Evolutionary conservation across 2,888 invertebrate genomes (phyloP).

Genomic region (Pyrrhosoma nymphula): DNA sequence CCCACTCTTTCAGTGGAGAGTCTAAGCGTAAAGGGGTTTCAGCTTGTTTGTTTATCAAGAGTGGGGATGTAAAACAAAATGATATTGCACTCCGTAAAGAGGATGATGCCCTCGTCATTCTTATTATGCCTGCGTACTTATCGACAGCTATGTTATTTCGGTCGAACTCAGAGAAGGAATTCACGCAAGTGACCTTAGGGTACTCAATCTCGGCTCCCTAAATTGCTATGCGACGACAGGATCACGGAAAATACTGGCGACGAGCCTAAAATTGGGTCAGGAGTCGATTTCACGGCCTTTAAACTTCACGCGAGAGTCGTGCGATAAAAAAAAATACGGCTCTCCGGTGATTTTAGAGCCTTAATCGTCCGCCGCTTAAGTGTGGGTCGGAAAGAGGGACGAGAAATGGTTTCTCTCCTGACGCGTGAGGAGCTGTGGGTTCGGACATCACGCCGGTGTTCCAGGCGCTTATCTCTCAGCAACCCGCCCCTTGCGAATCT

Average conservation of each 20-base stretch:
- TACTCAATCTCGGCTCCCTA: not conserved
- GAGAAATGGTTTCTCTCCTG: not conserved
- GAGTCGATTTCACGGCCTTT: slow-evolving; percentile 18
- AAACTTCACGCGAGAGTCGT: not conserved
- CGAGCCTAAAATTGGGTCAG: not conserved
- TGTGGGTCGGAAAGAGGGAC: not conserved
- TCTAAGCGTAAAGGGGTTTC: too few relatives aligned
- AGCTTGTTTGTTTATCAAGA: too few relatives aligned
- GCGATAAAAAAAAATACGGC: not conserved
- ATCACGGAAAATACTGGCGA: not conserved
- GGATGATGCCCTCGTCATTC: too few relatives aligned
- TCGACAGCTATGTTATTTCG: too few relatives aligned
- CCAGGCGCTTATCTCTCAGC: not conserved
- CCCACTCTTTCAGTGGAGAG: too few relatives aligned
- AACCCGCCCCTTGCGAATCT: not conserved
- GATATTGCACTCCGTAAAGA: too few relatives aligned
- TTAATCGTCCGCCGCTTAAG: not conserved
- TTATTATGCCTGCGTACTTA: too few relatives aligned
- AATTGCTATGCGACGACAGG: not conserved
- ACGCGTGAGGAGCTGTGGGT: not conserved
- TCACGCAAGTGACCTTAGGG: not conserved
- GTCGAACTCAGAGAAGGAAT: too few relatives aligned
- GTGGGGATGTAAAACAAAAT: too few relatives aligned
- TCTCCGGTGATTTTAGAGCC: not conserved
- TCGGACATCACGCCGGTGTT: not conserved